A percentile compares a stretch with the other conserved stretches of the same genome.
Conservation (phyloP, 2,113 vertebrate species). For the Labrus mixtus region DNA sequence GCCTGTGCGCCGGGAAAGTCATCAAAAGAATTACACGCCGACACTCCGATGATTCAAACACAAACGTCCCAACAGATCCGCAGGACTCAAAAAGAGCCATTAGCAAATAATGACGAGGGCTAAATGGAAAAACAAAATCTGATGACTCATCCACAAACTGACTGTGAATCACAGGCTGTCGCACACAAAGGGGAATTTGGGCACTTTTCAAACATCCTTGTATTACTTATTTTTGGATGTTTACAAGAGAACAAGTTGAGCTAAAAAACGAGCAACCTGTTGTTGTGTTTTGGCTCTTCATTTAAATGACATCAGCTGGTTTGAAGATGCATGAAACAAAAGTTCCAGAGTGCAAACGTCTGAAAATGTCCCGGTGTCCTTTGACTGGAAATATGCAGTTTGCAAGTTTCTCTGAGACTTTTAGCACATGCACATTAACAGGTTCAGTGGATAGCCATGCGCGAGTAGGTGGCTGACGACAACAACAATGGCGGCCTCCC, state of each 20-base stretch:
- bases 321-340: no score
- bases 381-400: no score
- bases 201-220: background rate
- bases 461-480: no score
- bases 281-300: no score
- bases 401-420: no score
- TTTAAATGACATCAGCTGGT: no score
- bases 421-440: no score
- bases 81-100: background rate
- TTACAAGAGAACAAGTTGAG: background rate
- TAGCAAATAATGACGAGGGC: background rate
- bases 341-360: no score
- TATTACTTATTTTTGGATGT: background rate
- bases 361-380: no score
- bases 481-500: no score
- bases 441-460: no score
- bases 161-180: constrained; percentile 2
- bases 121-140: background rate
- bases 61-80: background rate
- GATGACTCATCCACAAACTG: constrained; percentile 6
- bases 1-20: background rate
- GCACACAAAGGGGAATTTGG: background rate
- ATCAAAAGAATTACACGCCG: constrained; percentile 1
- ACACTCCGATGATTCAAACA: background rate
- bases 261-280: no score